Evolutionary conservation across 2,888 invertebrate species (phyloP), one percentile per base, ranked within the genome.

Genomic region (Monopis laevigella): DNA sequence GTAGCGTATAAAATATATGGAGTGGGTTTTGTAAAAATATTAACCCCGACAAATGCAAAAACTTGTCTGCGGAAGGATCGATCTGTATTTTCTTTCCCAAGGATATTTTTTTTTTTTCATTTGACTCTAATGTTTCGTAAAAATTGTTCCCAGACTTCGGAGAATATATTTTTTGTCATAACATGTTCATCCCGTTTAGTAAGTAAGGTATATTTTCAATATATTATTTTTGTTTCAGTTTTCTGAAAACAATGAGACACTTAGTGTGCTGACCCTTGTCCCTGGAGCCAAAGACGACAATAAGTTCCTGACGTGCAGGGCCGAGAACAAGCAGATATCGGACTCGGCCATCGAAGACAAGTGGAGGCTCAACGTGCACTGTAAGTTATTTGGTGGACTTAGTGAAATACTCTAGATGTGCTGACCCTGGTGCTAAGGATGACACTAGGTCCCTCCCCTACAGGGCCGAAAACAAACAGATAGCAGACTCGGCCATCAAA

Each of bases 371-470:
- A 88, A 91, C 70, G 93, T 93, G 58, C 91, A 92, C 68, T 93
- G 93, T 92, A 84, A 93, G 91, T 89, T 59, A 40, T 29, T 19
- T n/a, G n/a, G n/a, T n/a, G n/a, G n/a, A n/a, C n/a, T n/a, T n/a
- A n/a, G n/a, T n/a, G n/a, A n/a, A n/a, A n/a, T n/a, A 88, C 84
- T 51, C 71, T 88, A 55, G 90, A 89, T 68, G 85, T 89, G 58
- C 78, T 90, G 56, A 85, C 86, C 93, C 94, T 43, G 85, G 86
- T 53, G 89, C 92, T 55, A 92, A 93, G 59, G 93, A 94, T 74
- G 92, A 94, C 66, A 93, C 93, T 54, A 92, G 92, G 82, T 90
- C 90, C 82, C 85, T 94, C 73, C 90, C 91, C 51, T 94, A 93
- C 70, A 86, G 92, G 53, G 91, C 92, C 39, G 93, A 93, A 78